Percentiles rank a stretch among this genome's conserved stretches.
phyloP scores from a whole-genome alignment of 2,113 vertebrate genomes.

The Gnathonemus echidnorhynchus region DNA sequence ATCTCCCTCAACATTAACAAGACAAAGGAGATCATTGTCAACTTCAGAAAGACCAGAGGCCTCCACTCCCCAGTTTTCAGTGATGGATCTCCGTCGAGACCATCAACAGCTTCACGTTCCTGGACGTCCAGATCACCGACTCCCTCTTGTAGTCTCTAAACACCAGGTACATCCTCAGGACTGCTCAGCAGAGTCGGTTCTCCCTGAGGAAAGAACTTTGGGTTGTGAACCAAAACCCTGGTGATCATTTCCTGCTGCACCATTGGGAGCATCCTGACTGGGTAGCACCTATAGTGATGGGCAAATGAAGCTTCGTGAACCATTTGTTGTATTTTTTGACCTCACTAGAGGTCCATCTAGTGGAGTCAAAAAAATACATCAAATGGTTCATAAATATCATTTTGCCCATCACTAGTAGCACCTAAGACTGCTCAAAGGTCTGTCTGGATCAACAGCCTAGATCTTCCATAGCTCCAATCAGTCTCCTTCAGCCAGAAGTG shows the following conservation, averaged over 20 bases:
- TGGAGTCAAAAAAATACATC: not conserved
- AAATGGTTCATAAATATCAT: no score
- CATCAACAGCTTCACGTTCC: not conserved
- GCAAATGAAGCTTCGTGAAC: no score
- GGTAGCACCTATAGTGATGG: not conserved
- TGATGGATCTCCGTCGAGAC: not conserved
- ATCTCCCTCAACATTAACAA: not conserved
- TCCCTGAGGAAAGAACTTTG: not conserved
- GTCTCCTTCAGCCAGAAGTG: not conserved
- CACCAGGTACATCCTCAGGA: not conserved
- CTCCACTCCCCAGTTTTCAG: not conserved
- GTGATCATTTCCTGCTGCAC: not conserved
- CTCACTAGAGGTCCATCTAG: no score
- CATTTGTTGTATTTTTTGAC: no score
- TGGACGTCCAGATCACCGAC: not conserved
- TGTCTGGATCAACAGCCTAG: not conserved
- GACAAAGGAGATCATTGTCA: not conserved
- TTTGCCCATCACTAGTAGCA: not conserved
- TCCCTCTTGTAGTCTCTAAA: not conserved
- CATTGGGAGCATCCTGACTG: not conserved
- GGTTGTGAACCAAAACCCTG: not conserved
- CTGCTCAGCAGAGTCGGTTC: not conserved
- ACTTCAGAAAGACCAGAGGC: not conserved
- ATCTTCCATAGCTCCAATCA: not conserved
- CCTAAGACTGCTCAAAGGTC: not conserved